Evolutionary conservation across 2,797 vertebrate genomes (phyloP), one percentile per base, ranked within the genome.

Genomic region (Selene dorsalis): DNA sequence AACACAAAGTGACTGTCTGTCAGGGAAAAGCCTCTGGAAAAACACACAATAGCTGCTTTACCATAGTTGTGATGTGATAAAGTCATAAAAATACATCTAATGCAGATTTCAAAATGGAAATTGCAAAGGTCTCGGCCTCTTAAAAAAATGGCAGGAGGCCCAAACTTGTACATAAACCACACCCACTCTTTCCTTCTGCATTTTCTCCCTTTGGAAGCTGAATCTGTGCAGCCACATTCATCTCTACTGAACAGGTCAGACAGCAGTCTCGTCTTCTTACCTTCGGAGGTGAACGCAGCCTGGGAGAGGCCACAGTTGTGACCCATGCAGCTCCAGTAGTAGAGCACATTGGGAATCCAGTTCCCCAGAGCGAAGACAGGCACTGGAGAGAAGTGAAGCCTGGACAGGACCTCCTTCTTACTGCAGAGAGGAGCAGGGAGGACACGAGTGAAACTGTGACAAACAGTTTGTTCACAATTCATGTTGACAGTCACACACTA

Each of bases 321-420:
- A 1, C 89, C 90, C 1, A 7, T 43, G 65, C 93, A 94, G 35
- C 83, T 75, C 95, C 95, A 96, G 38, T 82, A 91, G 87, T 95
- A 94, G 6, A 96, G 81, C n/a, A 95, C 93, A 0, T 63, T 61
- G 60, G 95, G 93, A 39, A 96, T 94, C 95, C 95, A 96, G 93
- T 95, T 96, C 0, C 95, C 95, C 87, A 96, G 83, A 2, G 84
- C 69, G 12, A 90, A 92, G 30, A 95, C 89, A 0, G 95, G 94
- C 22, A 93, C 52, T 0, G 94, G 94, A 12, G 86, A 95, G 85
- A 96, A 94, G 87, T 95, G 94, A 57, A 96, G 65, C 81, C 92
- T 79, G 88, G 91, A 89, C 86, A 95, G 69, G 24, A 95, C 85
- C 57, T 95, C 93, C 76, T 94, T 90, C 24, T 83, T 87, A 32